Conservation (phyloP, 1,140 invertebrate species). For the Cyclargus thomasi region DNA sequence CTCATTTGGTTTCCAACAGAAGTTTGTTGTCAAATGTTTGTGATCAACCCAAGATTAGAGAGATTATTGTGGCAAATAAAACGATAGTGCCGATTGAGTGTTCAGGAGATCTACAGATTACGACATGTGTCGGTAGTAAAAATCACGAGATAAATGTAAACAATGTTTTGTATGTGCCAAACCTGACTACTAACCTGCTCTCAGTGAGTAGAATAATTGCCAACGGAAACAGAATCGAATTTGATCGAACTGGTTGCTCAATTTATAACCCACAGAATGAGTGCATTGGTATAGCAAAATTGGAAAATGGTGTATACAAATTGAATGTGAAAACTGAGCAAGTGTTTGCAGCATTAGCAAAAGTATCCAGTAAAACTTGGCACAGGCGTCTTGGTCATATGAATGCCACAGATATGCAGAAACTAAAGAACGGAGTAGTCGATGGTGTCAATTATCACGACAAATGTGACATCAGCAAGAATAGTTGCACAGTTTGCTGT, state of each 20-base stretch:
- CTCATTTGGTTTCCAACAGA: constrained; percentile 28
- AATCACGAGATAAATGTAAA: constrained; percentile 19
- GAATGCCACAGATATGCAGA: constrained; percentile 27
- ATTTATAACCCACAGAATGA: constrained; percentile 33
- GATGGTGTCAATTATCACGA: constrained; percentile 26
- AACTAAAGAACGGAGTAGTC: constrained; percentile 27
- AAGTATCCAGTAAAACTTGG: constrained; percentile 25
- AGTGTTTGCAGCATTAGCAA: constrained; percentile 25
- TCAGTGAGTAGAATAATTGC: constrained; percentile 33
- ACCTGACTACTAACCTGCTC: constrained; percentile 32
- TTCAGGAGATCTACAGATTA: constrained; percentile 31
- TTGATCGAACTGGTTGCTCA: constrained; percentile 26
- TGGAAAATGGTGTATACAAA: constrained; percentile 32
- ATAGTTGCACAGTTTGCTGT: constrained; percentile 28
- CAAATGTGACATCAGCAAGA: constrained; percentile 15
- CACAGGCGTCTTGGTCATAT: constrained; percentile 32
- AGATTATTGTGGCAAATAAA: constrained; percentile 35
- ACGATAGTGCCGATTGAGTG: constrained; percentile 26
- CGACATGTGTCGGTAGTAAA: constrained; percentile 23
- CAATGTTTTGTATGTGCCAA: constrained; percentile 31
- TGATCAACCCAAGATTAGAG: constrained; percentile 27
- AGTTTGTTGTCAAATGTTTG: constrained; percentile 28
- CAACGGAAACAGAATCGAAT: constrained; percentile 28
- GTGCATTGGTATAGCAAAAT: constrained; percentile 21
- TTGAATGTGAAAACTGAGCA: constrained; percentile 23